Evolutionary conservation across 1,140 invertebrate genomes (phyloP), one percentile per base, ranked within the genome.

Genomic region (Thaumetopoea pityocampa): DNA sequence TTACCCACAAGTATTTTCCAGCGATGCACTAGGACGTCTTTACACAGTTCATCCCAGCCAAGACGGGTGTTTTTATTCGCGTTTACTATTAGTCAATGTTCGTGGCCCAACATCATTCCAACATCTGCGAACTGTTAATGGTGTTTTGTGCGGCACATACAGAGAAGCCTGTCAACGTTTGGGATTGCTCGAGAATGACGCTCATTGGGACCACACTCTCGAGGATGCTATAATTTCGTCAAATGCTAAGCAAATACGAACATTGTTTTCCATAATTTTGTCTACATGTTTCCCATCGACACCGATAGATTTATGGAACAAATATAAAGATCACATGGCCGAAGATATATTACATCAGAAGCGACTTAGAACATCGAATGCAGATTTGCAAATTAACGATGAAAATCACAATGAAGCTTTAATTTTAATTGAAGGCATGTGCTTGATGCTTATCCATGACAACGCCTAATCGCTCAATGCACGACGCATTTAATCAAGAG

Each of bases 221-320:
- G 20, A 37, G 17, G 76, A 86, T 46, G 68, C 81, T 46, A 34
- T 59, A 5, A 58, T 68, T 11, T 62, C 46, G 11, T 28, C 54
- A 40, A 5, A 28, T 5, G 27, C 70, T 34, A 19, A 64, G 33
- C 57, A 84, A 71, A 67, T 84, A 45, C 64, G 74, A 36, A 58
- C 63, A 63, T 71, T 79, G 24, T 79, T 80, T 59, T 32, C 62
- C 8, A 67, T 72, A 26, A 65, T 81, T 4, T 35, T 76, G 18
- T 70, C 67, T 10, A 70, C 71, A 55, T 82, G 68, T 33, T 67
- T 62, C 14, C 51, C 68, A 53, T 74, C 67, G 18, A 67, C 65
- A 8, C 60, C 67, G 42, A 34, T 20, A 33, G 35, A 50, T 37
- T 46, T 50, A 18, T 55, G 42, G 46, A 61, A 52, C 12, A 80